Conservation (phyloP, 2,888 invertebrate genomes). For the Pediacus dermestoides region DNA sequence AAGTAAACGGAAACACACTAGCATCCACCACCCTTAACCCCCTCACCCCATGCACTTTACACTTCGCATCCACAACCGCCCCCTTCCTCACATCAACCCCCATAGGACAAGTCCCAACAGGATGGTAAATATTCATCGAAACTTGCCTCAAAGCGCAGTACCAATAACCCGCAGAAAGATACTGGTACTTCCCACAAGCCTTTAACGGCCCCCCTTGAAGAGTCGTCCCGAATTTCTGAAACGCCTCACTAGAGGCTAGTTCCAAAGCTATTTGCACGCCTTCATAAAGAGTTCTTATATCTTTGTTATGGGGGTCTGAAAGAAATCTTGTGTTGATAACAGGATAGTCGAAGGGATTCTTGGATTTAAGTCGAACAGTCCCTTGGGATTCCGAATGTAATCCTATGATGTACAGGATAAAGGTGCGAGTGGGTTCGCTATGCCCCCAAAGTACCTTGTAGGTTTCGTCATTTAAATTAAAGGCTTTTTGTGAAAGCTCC, state of each 20-base stretch:
- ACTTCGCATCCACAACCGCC: constrained; percentile 53
- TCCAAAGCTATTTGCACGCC: constrained; percentile 48
- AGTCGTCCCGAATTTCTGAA: constrained; percentile 52
- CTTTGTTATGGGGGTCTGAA: constrained; percentile 49
- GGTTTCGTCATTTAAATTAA: constrained; percentile 27
- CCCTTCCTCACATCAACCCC: constrained; percentile 26
- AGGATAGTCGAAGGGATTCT: constrained; percentile 38
- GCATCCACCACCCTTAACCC: constrained; percentile 61
- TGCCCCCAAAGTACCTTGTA: constrained; percentile 44
- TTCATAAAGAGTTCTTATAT: constrained; percentile 54
- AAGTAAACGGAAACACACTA: constrained; percentile 59
- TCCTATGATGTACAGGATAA: constrained; percentile 18
- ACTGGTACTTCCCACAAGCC: neutral
- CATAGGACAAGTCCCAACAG: constrained; percentile 27
- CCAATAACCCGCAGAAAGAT: constrained; percentile 21
- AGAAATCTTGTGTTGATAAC: constrained; percentile 66
- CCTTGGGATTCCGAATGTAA: constrained; percentile 23
- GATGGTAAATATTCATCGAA: constrained; percentile 20
- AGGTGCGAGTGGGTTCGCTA: constrained; percentile 35
- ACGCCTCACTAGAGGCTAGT: constrained; percentile 52
- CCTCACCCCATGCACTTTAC: constrained; percentile 57
- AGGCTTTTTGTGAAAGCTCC: constrained; percentile 24
- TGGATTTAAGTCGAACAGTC: constrained; percentile 20
- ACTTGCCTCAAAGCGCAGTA: constrained; percentile 23
- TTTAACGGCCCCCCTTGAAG: constrained; percentile 23